Conservation (phyloP, 2,113 vertebrate genomes). For the Orthonyx spaldingii region DNA sequence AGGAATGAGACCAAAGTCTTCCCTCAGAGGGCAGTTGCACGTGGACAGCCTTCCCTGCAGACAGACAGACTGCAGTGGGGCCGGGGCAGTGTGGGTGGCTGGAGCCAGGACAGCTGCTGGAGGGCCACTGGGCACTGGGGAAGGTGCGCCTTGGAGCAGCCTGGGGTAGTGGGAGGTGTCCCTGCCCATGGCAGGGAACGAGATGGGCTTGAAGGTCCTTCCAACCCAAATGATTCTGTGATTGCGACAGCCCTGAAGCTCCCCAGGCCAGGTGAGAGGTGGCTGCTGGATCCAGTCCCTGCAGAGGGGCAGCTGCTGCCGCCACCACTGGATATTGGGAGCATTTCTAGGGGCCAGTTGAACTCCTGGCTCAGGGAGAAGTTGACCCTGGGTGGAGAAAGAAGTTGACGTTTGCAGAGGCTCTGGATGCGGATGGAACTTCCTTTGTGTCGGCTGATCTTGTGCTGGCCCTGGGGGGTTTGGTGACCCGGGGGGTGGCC, state of each 20-base stretch:
- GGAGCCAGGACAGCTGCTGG: not conserved
- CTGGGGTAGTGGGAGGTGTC: not conserved
- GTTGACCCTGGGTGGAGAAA: not conserved
- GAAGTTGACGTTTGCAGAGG: not conserved
- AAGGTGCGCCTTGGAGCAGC: not conserved
- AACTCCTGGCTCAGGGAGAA: not conserved
- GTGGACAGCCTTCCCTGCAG: not conserved
- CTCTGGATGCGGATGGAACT: accelerated
- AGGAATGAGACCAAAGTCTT: not conserved
- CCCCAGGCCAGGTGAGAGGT: not conserved
- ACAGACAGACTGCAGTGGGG: not conserved
- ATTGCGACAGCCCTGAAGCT: not conserved
- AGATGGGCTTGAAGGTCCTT: not conserved
- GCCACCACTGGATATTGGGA: accelerated
- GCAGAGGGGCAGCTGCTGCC: not conserved
- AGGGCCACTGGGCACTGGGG: accelerated
- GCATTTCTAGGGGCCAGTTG: accelerated
- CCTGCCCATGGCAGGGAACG: accelerated
- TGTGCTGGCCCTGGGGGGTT: accelerated
- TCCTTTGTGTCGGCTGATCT: accelerated
- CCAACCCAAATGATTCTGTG: accelerated
- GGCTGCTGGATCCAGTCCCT: not conserved
- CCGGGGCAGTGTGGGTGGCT: accelerated
- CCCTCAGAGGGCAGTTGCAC: not conserved
- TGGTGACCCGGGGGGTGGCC: not conserved